These are phyloP conservation scores for Tyrannus savana DNA, from an alignment of 2,113 vertebrate species.

Conservation along the genomic window DNA sequence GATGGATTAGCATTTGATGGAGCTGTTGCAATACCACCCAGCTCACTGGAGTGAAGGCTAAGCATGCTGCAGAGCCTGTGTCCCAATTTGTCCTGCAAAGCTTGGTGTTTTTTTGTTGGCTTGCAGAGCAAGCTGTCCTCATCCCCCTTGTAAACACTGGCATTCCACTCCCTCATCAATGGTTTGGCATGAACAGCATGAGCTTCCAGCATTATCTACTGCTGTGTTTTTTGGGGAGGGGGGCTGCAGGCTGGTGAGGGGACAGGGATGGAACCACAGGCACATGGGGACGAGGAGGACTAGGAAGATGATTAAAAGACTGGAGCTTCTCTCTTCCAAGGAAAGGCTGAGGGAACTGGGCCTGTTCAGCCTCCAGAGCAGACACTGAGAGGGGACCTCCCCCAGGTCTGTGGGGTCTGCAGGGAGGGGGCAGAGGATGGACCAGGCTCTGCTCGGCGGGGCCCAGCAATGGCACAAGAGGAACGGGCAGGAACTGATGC, in stretches of 20 bases:
- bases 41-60: neutral
- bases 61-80: neutral
- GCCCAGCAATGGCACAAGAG: neutral
- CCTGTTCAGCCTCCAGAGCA: neutral
- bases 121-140: neutral
- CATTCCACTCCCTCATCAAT: neutral
- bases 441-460: neutral
- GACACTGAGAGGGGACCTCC: neutral
- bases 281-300: neutral
- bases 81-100: neutral
- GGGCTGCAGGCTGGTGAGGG: neutral
- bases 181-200: neutral
- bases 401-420: too few species aligned
- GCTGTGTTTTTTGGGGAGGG: neutral
- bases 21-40: neutral
- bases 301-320: neutral
- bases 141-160: neutral
- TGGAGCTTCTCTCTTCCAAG: neutral
- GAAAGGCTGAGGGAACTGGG: neutral
- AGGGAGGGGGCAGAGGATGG: neutral
- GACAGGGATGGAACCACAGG: neutral
- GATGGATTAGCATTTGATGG: neutral
- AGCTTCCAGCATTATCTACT: neutral
- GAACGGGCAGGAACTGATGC: neutral
- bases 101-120: neutral